Evolutionary conservation across 2,113 vertebrate species (phyloP).

Genomic region (Oncorhynchus kisutch): DNA sequence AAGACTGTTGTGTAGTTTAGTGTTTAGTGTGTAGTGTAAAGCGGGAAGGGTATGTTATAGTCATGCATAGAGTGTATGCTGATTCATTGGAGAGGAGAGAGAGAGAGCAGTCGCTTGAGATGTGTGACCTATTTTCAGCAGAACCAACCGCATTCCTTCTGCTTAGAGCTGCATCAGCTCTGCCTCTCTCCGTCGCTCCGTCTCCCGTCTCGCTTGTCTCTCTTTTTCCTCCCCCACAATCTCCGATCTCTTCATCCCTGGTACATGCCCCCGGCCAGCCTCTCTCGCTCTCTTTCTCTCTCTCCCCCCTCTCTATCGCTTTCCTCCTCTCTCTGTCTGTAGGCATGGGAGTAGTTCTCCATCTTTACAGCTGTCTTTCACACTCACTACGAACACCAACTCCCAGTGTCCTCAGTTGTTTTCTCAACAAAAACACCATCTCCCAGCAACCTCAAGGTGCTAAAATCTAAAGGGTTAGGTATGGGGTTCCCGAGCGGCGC

Average conservation of each 20-base stretch:
- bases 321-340: constrained; percentile 13
- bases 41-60: background rate
- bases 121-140: constrained; percentile 77
- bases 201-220: background rate
- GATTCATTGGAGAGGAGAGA: constrained; percentile 49
- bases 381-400: background rate
- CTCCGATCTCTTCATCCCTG: constrained; percentile 28
- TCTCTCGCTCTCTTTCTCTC: constrained; percentile 18
- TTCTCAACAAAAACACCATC: constrained; percentile 28
- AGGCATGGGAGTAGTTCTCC: constrained; percentile 24
- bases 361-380: constrained; percentile 14
- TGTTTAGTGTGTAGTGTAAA: constrained; percentile 7
- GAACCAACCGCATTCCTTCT: constrained; percentile 69
- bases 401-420: constrained; percentile 10
- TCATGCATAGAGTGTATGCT: constrained; percentile 18
- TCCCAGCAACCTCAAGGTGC: constrained; percentile 45
- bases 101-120: constrained; percentile 65
- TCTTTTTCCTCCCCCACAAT: constrained; percentile 13
- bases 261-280: background rate
- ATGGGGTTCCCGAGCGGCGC: too few relatives aligned
- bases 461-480: background rate
- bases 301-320: constrained; percentile 34
- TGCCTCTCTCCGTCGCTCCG: constrained; percentile 6
- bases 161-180: constrained; percentile 64
- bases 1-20: constrained; percentile 32